phyloP scores from a whole-genome alignment of 2,113 vertebrate species.

The Calyptommatus sinebrachiatus region DNA sequence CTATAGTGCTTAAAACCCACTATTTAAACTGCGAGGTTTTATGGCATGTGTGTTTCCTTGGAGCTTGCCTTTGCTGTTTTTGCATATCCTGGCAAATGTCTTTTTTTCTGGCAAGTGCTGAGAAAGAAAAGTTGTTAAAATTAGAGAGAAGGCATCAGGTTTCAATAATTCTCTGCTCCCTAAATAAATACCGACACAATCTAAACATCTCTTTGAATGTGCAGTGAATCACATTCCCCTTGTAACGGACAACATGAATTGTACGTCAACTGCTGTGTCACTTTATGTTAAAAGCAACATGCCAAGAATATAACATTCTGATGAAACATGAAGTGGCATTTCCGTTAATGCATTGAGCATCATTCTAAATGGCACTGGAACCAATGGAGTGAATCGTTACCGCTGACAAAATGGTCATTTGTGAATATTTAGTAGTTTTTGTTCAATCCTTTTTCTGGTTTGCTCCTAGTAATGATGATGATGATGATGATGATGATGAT shows the following conservation, averaged over 20 bases:
- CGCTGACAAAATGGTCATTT: not conserved
- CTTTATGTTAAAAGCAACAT: constrained; percentile 19
- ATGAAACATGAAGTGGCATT: not conserved
- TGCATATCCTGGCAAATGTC: constrained; percentile 15
- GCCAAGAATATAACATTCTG: not conserved
- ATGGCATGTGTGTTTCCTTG: not conserved
- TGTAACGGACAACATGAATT: constrained; percentile 1
- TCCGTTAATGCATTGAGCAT: not conserved
- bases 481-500: too few relatives aligned
- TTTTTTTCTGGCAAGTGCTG: constrained; percentile 3
- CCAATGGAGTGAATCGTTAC: not conserved
- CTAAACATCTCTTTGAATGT: not conserved
- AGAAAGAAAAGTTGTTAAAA: constrained; percentile 24
- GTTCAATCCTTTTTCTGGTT: constrained; percentile 39
- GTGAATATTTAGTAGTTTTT: constrained; percentile 19
- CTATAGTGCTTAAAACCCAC: constrained; percentile 47
- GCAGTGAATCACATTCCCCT: not conserved
- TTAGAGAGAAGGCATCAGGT: constrained; percentile 13
- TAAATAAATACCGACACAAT: constrained; percentile 18
- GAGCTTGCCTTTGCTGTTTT: constrained; percentile 19
- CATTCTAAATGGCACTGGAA: constrained; percentile 18
- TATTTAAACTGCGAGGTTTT: constrained; percentile 28
- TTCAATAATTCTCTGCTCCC: constrained; percentile 17
- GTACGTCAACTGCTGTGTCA: not conserved
- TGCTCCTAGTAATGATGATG: not conserved